Conservation (phyloP, 30 jellyfish, hydroid and myxozoan species). For the Hydractinia echinata region DNA sequence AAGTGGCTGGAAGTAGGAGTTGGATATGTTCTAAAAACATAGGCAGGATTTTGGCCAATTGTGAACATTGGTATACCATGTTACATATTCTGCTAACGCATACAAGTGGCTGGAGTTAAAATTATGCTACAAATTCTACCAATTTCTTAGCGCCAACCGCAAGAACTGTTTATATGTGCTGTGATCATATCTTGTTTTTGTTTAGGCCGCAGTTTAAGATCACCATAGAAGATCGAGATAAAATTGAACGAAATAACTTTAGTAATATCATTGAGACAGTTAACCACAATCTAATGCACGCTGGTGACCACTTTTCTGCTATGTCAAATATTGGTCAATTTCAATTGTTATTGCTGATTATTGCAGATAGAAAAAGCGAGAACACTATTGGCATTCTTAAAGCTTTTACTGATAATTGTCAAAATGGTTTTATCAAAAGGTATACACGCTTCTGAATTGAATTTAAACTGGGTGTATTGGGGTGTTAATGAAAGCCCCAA, state of each 20-base stretch:
- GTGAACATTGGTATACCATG: no score
- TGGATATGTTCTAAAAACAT: no score
- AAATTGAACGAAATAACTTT: neutral
- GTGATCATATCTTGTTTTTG: neutral
- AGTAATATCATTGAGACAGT: neutral
- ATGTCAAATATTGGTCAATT: neutral
- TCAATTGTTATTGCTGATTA: neutral
- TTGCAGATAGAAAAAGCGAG: neutral
- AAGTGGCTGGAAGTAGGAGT: no score
- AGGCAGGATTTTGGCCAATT: no score
- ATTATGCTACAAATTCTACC: no score
- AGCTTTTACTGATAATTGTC: neutral
- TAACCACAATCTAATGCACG: neutral
- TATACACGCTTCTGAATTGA: neutral
- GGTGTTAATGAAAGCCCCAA: neutral
- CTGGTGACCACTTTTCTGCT: conserved; percentile 18
- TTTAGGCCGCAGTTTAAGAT: neutral
- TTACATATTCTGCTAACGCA: no score
- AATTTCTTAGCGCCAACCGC: no score
- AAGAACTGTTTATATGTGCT: no score
- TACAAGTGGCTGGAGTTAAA: no score
- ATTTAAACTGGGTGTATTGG: neutral
- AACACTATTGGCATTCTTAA: conserved; percentile 15
- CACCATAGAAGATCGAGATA: neutral
- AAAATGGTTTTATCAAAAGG: conserved; percentile 2